phyloP scores from a whole-genome alignment of 2,113 vertebrate genomes.

The Dasypus novemcinctus region DNA sequence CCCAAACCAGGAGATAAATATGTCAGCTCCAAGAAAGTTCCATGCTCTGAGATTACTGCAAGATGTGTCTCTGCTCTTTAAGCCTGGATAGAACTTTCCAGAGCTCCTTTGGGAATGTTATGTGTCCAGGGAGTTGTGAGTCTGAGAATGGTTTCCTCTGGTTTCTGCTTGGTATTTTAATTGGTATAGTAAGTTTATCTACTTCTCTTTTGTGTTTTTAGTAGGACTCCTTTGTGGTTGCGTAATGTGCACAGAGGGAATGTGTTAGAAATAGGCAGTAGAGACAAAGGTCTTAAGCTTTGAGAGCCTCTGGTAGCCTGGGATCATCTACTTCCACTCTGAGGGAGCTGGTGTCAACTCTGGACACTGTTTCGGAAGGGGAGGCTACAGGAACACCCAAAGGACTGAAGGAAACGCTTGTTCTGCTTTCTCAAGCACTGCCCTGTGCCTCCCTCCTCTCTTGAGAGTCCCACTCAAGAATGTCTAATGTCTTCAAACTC shows the following conservation, averaged over 20 bases:
- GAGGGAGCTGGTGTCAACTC: neutral
- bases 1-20: neutral
- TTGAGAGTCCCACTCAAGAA: neutral
- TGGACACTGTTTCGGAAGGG: neutral
- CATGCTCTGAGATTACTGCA: neutral
- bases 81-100: neutral
- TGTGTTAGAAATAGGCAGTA: neutral
- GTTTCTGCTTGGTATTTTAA: conserved; percentile 80
- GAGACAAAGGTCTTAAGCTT: neutral
- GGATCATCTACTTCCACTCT: neutral
- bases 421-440: conserved; percentile 25
- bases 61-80: neutral
- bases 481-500: neutral
- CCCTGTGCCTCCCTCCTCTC: neutral
- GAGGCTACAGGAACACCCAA: neutral
- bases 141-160: conserved; percentile 74
- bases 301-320: neutral
- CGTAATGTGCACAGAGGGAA: neutral
- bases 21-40: neutral
- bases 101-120: neutral
- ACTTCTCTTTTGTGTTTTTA: conserved; percentile 59
- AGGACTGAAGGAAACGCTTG: neutral
- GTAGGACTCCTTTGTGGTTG: conserved; percentile 50
- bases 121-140: conserved; percentile 60
- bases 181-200: conserved; percentile 66